Evolutionary conservation across 2,113 vertebrate species (phyloP).

Genomic region (Lonchura striata): DNA sequence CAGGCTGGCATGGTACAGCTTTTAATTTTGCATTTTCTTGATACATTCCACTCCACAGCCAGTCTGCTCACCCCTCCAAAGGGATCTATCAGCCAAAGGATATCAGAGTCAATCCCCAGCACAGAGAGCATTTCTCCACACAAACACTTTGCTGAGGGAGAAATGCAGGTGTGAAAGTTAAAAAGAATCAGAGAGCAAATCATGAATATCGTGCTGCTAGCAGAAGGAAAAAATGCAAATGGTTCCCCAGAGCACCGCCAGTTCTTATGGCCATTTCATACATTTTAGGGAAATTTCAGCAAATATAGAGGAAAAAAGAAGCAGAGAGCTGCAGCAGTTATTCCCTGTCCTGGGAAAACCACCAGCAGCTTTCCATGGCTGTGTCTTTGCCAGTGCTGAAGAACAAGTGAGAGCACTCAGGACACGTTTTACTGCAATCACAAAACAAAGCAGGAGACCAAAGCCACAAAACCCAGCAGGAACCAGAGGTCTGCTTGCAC

Average conservation of each 20-base stretch:
- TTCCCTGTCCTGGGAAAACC: background rate
- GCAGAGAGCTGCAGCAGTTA: background rate
- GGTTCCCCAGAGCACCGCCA: background rate
- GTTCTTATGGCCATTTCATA: rapidly evolving
- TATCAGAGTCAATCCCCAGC: background rate
- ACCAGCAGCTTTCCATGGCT: background rate
- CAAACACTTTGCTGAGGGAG: rapidly evolving
- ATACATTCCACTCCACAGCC: background rate
- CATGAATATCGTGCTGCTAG: background rate
- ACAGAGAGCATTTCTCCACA: background rate
- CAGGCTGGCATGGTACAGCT: rapidly evolving
- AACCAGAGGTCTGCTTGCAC: background rate
- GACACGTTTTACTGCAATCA: background rate
- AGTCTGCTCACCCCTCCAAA: background rate
- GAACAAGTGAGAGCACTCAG: rapidly evolving
- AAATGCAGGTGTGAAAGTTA: background rate
- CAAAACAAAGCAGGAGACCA: background rate
- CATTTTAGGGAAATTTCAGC: background rate
- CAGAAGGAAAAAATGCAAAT: background rate
- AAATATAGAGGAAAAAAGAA: background rate
- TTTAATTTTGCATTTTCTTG: rapidly evolving
- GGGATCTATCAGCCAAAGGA: background rate
- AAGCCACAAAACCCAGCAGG: background rate
- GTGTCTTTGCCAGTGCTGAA: background rate
- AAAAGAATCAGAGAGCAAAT: background rate